Percentiles rank a stretch among this genome's conserved stretches.
Evolutionary conservation across 2,888 invertebrate genomes (phyloP).

Genomic region (Pseudeuparius sepicola): DNA sequence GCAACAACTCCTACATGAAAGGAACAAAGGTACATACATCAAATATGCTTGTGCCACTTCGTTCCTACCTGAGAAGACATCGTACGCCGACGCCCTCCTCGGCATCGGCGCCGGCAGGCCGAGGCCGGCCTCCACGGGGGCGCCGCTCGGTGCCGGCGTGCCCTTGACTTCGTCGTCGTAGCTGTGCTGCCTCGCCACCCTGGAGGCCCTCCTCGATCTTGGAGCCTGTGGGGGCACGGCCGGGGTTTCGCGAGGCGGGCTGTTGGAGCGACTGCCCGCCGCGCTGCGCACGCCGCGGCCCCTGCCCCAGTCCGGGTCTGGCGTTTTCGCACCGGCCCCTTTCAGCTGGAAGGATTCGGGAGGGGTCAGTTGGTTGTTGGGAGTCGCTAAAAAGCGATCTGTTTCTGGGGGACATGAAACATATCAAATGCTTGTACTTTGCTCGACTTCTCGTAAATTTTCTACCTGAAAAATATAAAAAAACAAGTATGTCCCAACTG

Average conservation of each 20-base stretch:
- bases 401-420: too few species aligned
- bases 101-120: slow-evolving; percentile 66
- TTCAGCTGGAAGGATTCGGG: slow-evolving; percentile 53
- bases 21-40: too few species aligned
- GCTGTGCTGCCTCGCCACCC: slow-evolving; percentile 66
- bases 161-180: slow-evolving; percentile 65
- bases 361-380: too few species aligned
- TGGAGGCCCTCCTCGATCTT: slow-evolving; percentile 49
- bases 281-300: slow-evolving; percentile 50
- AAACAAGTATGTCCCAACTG: too few species aligned
- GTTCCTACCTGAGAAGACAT: slow-evolving; percentile 52
- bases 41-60: too few species aligned
- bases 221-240: slow-evolving; percentile 35
- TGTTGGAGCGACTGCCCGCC: slow-evolving; percentile 51
- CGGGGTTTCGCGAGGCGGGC: slow-evolving; percentile 43
- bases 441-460: too few species aligned
- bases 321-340: slow-evolving; percentile 49
- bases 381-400: too few species aligned
- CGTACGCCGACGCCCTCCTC: slow-evolving; percentile 74
- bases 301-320: slow-evolving; percentile 46
- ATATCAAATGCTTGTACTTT: too few species aligned
- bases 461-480: too few species aligned
- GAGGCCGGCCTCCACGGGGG: slow-evolving; percentile 30
- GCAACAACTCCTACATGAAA: too few species aligned
- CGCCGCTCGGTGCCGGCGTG: slow-evolving; percentile 27